Evolutionary conservation across 2,113 vertebrate genomes (phyloP), one percentile per base, ranked within the genome.

Genomic region (Anguilla rostrata): DNA sequence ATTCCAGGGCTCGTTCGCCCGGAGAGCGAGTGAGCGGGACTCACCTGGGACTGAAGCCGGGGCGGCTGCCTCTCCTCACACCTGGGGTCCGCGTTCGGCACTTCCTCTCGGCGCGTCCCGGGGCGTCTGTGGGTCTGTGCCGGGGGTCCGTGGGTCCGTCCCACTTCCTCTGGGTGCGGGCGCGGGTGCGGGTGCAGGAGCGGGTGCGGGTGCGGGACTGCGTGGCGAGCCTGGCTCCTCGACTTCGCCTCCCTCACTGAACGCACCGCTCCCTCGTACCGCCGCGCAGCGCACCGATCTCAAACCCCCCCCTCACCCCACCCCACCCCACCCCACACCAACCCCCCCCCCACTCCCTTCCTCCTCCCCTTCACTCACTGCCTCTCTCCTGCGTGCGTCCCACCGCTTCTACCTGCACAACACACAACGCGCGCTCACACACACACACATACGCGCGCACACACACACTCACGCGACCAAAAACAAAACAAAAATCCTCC

Each of bases 1-100:
- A 63, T 63, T 12, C 60, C 60, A n/a, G 26, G 6, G 63, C 3
- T 7, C 26, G 26, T n/a, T 12, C 11, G 71, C 12, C 12, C 39
- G 0, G 6, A 16, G 39, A 81, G 14, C 81, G 87, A 90, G 90
- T 88, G 85, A 34, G 34, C 34, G 34, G 34, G 81, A 89, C 95
- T 96, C 91, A 96, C 95, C 94, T 91, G 91, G 92, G 91, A 90
- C 86, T 88, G 82, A 88, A 94, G 92, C 89, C 92, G 90, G 87
- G 89, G 53, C 88, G 79, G 75, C 29, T 80, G 79, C 88, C 75
- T 90, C 34, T 53, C 11, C 92, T 90, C 87, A 90, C 94, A 94
- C 94, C 90, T 88, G 91, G 86, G 86, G 86, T 86, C 86, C 87
- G 84, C 75, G 89, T 86, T 9, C 5, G 87, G 63, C 87, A 79